Base-by-base conservation (phyloP, 2,113 vertebrate genomes). In the Pseudopodoces humilis region DNA sequence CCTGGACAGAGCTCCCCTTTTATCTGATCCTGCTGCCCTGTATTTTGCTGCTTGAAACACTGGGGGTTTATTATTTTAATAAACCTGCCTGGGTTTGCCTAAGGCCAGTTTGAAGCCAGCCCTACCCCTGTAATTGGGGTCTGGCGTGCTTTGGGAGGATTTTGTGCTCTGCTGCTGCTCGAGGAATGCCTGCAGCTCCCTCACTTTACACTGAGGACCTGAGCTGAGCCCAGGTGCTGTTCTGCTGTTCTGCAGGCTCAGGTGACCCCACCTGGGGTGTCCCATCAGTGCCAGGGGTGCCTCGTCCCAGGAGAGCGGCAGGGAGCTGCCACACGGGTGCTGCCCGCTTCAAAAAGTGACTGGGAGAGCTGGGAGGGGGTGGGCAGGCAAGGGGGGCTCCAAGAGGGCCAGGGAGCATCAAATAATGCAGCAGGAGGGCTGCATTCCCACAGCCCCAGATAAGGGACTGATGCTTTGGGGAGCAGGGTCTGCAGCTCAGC, bases 41-140 rank as follows among this genome's bases (percentile, higher is more conserved):
- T 75, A 47, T 63, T 92, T 95, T 84, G 52, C 83, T 62, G 15
- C 65, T 37, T 10, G 86, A 77, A 50, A 77, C 62, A 37, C 46
- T 2, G 5, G 37, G 67, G 64, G 19, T 67, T 92, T 71, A 77
- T 93, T 91, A 86, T 79, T 94, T 90, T 86, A 88, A 93, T 91
- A 56, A 71, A 83, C 31, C 83, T 81, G 78, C 46, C 63, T 8
- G 7, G 53, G 24, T 95, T 89, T 93, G 89, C 90, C 85, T 37
- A 2, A 39, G 85, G 85, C 56, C 68, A 35, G 68, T 78, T 41
- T 56, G 91, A 58, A 94, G 80, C 1, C 0, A 84, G 77, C 60
- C 70, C 72, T 92, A 10, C 56, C 86, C 64, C 86, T 88, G 33
- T 91, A 91, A 88, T 68, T 81, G 83, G 88, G 95, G 76, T 83